Evolutionary conservation across 2,113 vertebrate species (phyloP), one percentile per base, ranked within the genome.

Genomic region (Saccopteryx bilineata): DNA sequence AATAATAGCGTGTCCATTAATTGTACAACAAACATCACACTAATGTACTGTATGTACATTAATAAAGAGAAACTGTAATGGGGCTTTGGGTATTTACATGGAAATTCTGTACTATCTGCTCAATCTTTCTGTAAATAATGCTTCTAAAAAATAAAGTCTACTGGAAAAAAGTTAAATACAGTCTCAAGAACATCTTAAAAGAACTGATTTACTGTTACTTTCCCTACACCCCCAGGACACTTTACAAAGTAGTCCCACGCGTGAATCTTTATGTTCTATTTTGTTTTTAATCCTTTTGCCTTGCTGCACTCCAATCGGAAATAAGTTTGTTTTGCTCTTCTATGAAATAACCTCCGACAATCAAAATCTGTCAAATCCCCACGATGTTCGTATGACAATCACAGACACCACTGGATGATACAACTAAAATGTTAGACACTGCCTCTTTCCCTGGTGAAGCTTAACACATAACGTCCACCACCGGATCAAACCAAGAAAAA

Each of bases 321-420:
- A 72, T 68, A 80, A 71, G 26, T 74, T 93, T 80, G 71, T 46
- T 91, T 48, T 76, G 61, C 39, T 91, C 33, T 87, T 91, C 39
- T 33, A 56, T 23, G 21, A 87, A 58, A 63, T 80, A 87, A 56
- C 21, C 76, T 65, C 23, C 5, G 24, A 58, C 46, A 18, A 79
- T 71, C 31, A 72, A 76, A 94, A 87, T 78, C 1, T 63, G 50
- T 23, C 21, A 14, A 71, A 8, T 6, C 56, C 54, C 60, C 31
- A 39, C 19, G 21, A 17, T 23, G 58, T 68, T 50, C 23, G 60
- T 5, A 56, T 46, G 63, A n/a, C 46, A n/a, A 9, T 46, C 48
- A 28, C 10, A 74, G 2, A 12, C 65, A 86, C 60, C n/a, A 58
- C 1, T 68, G 24, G 2, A 31, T 9, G 52, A 71, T 56, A 39